Conservation (phyloP, 2,888 invertebrate genomes). For the Aplocera efformata region DNA sequence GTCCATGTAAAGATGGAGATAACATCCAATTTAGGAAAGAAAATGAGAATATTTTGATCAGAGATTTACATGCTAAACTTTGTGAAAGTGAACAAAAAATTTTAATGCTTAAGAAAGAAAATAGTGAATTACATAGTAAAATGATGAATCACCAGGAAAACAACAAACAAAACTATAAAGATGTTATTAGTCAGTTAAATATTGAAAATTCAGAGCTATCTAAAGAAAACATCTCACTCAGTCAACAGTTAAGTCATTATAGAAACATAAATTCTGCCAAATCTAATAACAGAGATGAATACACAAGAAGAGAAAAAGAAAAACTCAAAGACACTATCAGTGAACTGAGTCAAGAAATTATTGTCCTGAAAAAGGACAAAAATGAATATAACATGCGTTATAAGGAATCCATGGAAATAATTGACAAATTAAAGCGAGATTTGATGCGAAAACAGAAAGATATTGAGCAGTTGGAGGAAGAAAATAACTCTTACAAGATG, state of each 20-base stretch:
- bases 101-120: conserved; percentile 71
- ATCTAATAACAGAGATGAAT: conserved; percentile 44
- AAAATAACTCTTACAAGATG: conserved; percentile 71
- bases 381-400: conserved; percentile 62
- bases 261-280: conserved; percentile 48
- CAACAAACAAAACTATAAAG: conserved; percentile 62
- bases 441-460: conserved; percentile 63
- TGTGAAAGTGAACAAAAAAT: conserved; percentile 75
- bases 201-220: conserved; percentile 67
- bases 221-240: conserved; percentile 66
- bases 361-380: conserved; percentile 61
- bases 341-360: conserved; percentile 51
- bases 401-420: conserved; percentile 57
- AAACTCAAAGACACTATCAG: conserved; percentile 57
- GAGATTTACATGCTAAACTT: conserved; percentile 64
- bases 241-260: conserved; percentile 60
- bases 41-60: conserved; percentile 51
- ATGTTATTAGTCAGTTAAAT: conserved; percentile 67
- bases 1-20: conserved; percentile 43
- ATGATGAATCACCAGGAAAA: conserved; percentile 40
- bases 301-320: conserved; percentile 45
- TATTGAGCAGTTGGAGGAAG: conserved; percentile 66
- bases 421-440: conserved; percentile 67
- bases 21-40: conserved; percentile 32
- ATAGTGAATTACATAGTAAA: conserved; percentile 59